Base-by-base conservation (phyloP, 2,797 vertebrate genomes). In the Cyprinella venusta region DNA sequence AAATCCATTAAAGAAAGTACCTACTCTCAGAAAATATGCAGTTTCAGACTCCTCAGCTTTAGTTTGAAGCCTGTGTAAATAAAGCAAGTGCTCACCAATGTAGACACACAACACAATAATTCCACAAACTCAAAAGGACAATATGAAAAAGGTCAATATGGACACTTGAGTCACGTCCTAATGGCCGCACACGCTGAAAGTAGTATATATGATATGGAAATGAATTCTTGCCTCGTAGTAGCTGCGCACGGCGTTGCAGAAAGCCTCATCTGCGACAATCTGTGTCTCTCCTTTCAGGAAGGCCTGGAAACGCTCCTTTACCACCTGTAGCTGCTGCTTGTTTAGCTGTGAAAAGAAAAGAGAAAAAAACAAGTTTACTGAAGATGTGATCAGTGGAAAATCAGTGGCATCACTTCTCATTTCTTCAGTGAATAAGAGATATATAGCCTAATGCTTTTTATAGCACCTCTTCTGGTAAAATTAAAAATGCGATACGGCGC, bases 231-330 rank as follows among this genome's bases (percentile, higher is more conserved):
- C 98, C 96, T 99, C 97, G 3, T 96, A 96, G 92, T 98, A 99
- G 92, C 96, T 99, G 77, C 96, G 93, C 76, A 97, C 96, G 0
- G 98, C 98, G 45, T 99, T 99, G 90, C 96, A 98, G 94, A 99
- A 99, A 9, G 97, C 98, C 92, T 99, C 98, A 64, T 99, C 98
- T 0, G 98, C 97, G 50, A 97, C 91, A 0, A 99, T 99, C 89
- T 98, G 97, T 0, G 96, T 98, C 78, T 99, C 97, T 36, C 98
- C 98, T 0, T 95, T 98, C 83, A 99, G 92, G 85, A 99, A 99
- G 85, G 96, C 94, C 90, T 95, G 95, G 89, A 99, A 99, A 42
- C 96, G 94, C 5, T 99, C 97, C 91, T 96, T 97, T 87, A 97
- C 91, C 0, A 93, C 91, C 92, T 97, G 97, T 36, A 99, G 90